A percentile compares a stretch with the other conserved stretches of the same genome.
Evolutionary conservation across 2,113 vertebrate genomes (phyloP).

Genomic region (Caretta caretta): DNA sequence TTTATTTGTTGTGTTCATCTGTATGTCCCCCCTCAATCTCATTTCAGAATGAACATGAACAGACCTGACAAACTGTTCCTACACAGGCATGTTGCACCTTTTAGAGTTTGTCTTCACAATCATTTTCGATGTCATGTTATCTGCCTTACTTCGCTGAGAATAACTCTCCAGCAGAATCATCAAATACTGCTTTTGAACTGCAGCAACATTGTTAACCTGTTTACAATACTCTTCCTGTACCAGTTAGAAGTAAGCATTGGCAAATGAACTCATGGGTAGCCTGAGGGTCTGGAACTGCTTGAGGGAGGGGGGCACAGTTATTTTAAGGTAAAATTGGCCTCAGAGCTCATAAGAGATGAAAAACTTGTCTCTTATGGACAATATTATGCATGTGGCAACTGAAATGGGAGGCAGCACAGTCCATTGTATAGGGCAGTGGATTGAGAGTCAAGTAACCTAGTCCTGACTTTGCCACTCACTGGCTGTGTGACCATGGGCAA

Average conservation of each 20-base stretch:
- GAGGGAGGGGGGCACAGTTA: neutral
- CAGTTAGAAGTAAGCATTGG: neutral
- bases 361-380: neutral
- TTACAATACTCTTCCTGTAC: conserved; percentile 36
- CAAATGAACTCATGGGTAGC: accelerated
- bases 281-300: neutral
- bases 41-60: neutral
- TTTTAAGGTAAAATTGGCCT: neutral
- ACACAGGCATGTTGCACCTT: conserved; percentile 68
- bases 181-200: conserved; percentile 10
- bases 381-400: neutral
- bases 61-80: conserved; percentile 50
- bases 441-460: accelerated
- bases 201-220: conserved; percentile 14
- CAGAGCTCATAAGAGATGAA: neutral
- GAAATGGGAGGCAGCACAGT: neutral
- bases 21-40: neutral
- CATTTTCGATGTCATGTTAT: conserved; percentile 46
- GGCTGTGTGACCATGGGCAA: accelerated
- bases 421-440: neutral
- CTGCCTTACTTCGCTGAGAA: conserved; percentile 63
- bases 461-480: accelerated
- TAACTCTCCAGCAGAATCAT: neutral
- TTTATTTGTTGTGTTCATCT: neutral
- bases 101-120: conserved; percentile 20